Conservation (phyloP, 2,888 invertebrate species). For the Nemotelus nigrinus region DNA sequence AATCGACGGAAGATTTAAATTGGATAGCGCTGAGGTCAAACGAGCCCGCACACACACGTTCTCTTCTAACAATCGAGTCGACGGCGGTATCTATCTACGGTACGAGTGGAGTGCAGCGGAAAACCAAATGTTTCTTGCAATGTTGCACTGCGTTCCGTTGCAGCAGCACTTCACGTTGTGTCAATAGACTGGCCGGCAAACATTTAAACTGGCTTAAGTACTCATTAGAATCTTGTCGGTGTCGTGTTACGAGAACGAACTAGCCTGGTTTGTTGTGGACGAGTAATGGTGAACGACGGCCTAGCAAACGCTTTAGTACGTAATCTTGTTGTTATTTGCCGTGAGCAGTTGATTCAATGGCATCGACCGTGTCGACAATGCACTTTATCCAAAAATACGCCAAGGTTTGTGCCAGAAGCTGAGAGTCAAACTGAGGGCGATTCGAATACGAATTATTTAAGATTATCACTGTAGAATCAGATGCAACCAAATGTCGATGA, state of each 20-base stretch:
- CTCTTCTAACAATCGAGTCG: conserved; percentile 12
- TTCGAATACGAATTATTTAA: too few species aligned
- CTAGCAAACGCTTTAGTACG: not conserved
- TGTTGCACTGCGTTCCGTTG: conserved; percentile 9
- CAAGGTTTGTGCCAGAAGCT: too few species aligned
- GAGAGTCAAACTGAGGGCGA: too few species aligned
- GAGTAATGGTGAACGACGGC: not conserved
- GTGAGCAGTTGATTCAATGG: conserved; percentile 1
- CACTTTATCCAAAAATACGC: conserved; percentile 13
- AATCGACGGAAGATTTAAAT: not conserved
- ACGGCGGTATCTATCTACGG: too few species aligned
- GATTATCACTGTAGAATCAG: too few species aligned
- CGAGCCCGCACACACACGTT: not conserved
- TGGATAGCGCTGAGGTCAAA: not conserved
- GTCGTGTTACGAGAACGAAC: conserved; percentile 8
- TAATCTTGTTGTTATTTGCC: conserved; percentile 9
- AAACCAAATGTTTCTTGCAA: conserved; percentile 4
- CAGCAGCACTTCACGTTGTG: conserved; percentile 1
- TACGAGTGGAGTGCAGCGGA: not conserved
- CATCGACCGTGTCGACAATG: not conserved
- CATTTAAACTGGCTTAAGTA: conserved; percentile 25
- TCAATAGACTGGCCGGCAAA: conserved; percentile 5
- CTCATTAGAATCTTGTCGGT: conserved; percentile 24
- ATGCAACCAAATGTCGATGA: too few species aligned
- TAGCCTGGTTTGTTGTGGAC: not conserved